These are phyloP conservation scores for Larimichthys polyactis DNA, from an alignment of 2,113 vertebrate species.

Conservation along the genomic window DNA sequence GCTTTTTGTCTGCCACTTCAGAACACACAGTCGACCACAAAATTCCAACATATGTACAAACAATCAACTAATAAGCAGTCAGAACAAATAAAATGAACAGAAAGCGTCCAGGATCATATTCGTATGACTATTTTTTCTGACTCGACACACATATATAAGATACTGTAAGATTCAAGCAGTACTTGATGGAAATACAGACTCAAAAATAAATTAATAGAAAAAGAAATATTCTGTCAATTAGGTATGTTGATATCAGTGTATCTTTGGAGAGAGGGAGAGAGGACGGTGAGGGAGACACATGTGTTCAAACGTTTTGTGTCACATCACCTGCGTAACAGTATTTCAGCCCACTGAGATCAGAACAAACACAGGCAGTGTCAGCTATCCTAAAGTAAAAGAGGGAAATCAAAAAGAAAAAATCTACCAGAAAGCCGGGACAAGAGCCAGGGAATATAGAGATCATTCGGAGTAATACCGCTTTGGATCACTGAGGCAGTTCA, in stretches of 20 bases:
- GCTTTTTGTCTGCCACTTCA: slow-evolving; percentile 81
- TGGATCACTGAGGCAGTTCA: slow-evolving; percentile 74
- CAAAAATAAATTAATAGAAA: slow-evolving; percentile 83
- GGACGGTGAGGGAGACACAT: slow-evolving; percentile 76
- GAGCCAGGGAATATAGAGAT: slow-evolving; percentile 73
- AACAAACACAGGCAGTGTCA: slow-evolving; percentile 82
- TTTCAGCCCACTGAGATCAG: slow-evolving; percentile 80
- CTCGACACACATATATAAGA: slow-evolving; percentile 71
- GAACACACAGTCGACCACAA: slow-evolving; percentile 79
- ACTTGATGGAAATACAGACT: slow-evolving; percentile 75
- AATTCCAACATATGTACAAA: slow-evolving; percentile 81
- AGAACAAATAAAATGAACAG: slow-evolving; percentile 70
- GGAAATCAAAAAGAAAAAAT: slow-evolving; percentile 49
- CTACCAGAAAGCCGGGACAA: slow-evolving; percentile 77
- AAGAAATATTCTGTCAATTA: slow-evolving; percentile 68
- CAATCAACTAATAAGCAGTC: slow-evolving; percentile 77
- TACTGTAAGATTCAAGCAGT: slow-evolving; percentile 76
- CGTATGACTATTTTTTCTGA: slow-evolving; percentile 66
- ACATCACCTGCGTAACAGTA: slow-evolving; percentile 80
- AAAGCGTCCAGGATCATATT: slow-evolving; percentile 73
- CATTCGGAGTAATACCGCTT: slow-evolving; percentile 55
- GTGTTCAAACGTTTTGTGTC: slow-evolving; percentile 69
- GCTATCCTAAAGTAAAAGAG: slow-evolving; percentile 74
- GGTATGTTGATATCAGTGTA: slow-evolving; percentile 82
- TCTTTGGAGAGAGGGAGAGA: slow-evolving; percentile 84